A percentile compares a stretch with the other conserved stretches of the same genome.
phyloP scores from a whole-genome alignment of 2,888 invertebrate species.

The Pasiphila rectangulata region DNA sequence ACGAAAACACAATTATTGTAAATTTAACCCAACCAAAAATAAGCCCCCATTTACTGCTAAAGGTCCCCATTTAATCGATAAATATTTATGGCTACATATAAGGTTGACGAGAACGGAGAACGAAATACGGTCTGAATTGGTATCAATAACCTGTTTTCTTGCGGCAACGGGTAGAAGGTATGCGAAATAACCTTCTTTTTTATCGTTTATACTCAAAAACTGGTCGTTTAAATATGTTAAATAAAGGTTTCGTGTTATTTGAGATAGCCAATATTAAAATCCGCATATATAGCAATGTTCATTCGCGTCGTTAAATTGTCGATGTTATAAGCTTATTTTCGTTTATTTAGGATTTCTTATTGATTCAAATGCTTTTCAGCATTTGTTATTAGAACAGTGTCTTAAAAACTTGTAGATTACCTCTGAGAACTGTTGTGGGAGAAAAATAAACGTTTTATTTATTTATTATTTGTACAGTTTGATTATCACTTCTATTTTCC shows the following conservation, averaged over 20 bases:
- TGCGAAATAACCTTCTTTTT: slow-evolving; percentile 56
- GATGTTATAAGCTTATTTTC: background rate
- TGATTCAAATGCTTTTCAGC: no score
- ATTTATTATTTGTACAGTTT: no score
- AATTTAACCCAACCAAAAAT: no score
- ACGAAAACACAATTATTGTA: slow-evolving; percentile 20
- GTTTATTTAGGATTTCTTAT: no score
- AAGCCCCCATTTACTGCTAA: slow-evolving; percentile 51
- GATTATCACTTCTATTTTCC: no score
- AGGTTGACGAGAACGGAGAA: slow-evolving; percentile 48
- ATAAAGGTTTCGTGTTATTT: slow-evolving; percentile 28
- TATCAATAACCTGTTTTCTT: slow-evolving; percentile 54
- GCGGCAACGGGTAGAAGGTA: slow-evolving; percentile 49
- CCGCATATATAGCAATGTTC: slow-evolving; percentile 23
- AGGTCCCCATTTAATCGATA: slow-evolving; percentile 59
- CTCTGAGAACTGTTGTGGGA: no score
- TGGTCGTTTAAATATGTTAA: slow-evolving; percentile 27
- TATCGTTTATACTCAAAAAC: slow-evolving; percentile 37
- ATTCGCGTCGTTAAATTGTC: slow-evolving; percentile 20
- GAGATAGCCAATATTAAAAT: slow-evolving; percentile 25
- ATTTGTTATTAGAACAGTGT: no score
- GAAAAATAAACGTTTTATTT: no score
- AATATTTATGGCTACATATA: slow-evolving; percentile 52
- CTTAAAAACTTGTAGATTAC: no score
- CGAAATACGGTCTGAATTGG: slow-evolving; percentile 49